A percentile compares a stretch with the other conserved stretches of the same genome.
Evolutionary conservation across 2,797 vertebrate genomes (phyloP).

Genomic region (Coracias cyanogaster): DNA sequence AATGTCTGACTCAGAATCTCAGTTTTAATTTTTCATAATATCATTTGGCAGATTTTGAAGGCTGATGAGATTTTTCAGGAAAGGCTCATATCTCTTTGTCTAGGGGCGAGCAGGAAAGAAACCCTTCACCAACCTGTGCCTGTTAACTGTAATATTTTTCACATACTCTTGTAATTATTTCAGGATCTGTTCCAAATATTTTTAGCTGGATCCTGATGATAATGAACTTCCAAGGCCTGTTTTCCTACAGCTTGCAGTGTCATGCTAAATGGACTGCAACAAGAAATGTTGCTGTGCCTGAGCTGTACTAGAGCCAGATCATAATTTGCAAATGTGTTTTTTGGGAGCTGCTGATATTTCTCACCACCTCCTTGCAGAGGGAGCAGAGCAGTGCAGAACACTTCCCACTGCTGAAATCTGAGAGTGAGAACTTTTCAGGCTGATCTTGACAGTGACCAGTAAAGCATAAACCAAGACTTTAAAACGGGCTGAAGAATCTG

Average conservation of each 20-base stretch:
- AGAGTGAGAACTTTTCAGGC: conserved; percentile 22
- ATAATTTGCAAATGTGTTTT: conserved; percentile 16
- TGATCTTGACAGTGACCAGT: conserved; percentile 15
- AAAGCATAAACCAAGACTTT: background rate
- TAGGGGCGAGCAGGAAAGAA: background rate
- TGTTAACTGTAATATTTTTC: conserved; percentile 35
- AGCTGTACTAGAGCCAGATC: background rate
- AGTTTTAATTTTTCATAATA: background rate
- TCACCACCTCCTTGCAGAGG: conserved; percentile 61
- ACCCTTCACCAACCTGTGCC: background rate
- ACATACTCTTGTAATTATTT: conserved; percentile 55
- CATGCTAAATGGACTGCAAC: conserved; percentile 31
- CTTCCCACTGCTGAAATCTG: conserved; percentile 53
- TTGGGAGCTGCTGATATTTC: conserved; percentile 26
- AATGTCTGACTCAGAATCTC: conserved; percentile 48
- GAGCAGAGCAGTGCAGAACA: conserved; percentile 36
- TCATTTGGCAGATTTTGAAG: conserved; percentile 3
- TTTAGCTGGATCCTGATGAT: conserved; percentile 16
- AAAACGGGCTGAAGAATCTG: background rate
- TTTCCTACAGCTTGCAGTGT: conserved; percentile 30
- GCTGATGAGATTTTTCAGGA: background rate
- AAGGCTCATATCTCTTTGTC: background rate
- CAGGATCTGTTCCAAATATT: conserved; percentile 44
- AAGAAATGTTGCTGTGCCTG: background rate
- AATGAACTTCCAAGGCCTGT: conserved; percentile 24